A percentile compares a stretch with the other conserved stretches of the same genome.
These are phyloP conservation scores for Anguilla obscura DNA, from an alignment of 2,797 vertebrate species.

Conservation along the genomic window DNA sequence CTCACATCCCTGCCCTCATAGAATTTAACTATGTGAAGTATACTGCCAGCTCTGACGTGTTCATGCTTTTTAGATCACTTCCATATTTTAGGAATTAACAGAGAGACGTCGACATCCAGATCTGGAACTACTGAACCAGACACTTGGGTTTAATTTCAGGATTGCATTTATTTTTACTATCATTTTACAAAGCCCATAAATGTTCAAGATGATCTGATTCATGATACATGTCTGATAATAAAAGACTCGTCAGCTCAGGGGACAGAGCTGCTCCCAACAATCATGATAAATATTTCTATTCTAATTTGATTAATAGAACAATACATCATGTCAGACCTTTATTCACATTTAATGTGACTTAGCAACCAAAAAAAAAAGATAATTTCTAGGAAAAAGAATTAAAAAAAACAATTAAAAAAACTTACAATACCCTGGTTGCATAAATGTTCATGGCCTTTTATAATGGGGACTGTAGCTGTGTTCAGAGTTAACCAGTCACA, in stretches of 20 bases:
- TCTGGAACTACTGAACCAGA: slow-evolving; percentile 51
- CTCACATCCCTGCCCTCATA: slow-evolving; percentile 62
- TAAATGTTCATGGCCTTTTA: no score
- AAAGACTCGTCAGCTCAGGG: no score
- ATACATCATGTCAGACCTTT: no score
- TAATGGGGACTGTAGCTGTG: no score
- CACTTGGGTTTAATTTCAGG: slow-evolving; percentile 46
- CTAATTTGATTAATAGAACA: no score
- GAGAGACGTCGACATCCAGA: slow-evolving; percentile 28
- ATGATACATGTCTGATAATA: slow-evolving; percentile 39
- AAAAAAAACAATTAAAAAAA: no score
- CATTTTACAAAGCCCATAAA: slow-evolving; percentile 48
- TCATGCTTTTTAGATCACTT: slow-evolving; percentile 50
- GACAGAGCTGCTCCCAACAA: no score
- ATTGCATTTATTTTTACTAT: slow-evolving; percentile 36
- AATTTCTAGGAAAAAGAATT: no score
- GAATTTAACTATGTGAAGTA: slow-evolving; percentile 57
- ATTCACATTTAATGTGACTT: no score
- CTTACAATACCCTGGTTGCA: not conserved
- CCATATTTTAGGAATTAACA: slow-evolving; percentile 49
- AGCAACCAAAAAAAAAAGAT: no score
- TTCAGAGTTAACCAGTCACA: no score
- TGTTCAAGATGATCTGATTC: slow-evolving; percentile 52
- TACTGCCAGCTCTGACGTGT: slow-evolving; percentile 60
- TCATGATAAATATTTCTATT: no score